Base-by-base conservation (phyloP, 2,888 invertebrate genomes). In the Harpalus rufipes region DNA sequence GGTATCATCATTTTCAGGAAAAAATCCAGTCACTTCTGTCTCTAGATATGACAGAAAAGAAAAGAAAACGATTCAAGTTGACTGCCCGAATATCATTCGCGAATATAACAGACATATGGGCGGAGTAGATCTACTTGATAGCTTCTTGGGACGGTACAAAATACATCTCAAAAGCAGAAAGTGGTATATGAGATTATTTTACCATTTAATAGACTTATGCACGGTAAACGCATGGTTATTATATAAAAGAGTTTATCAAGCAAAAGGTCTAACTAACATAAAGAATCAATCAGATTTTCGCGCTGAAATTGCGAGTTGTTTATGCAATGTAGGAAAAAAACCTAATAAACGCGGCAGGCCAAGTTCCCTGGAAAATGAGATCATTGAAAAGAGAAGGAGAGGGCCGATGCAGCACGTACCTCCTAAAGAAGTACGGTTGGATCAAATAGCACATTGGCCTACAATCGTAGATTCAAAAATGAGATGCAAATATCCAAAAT, bases 31-130 rank as follows among this genome's bases (percentile, higher is more conserved):
- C 10, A 44, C 44, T 44, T 10, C 44, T 44, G 44, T 44, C 10
- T 44, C 44, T 74, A 61, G 86, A 8, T 87, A 51, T 32, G 87
- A 87, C 78, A 86, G 84, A 59, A 86, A 85, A 41, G 39, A 82
- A 65, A 87, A 87, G 14, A 32, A 59, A 32, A 59, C 78, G 10
- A 82, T 86, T 1, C 21, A 84, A 10, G 63, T 87, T 5, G 74
- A 85, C 14, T 86, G 86, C 44, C 86, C 86, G 0, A 84, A 21
- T 16, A 32, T 86, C 7, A 78, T 86, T 8, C 21, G 25, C 58
- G 86, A 86, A 61, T 87, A 88, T 58, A 87, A 87, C 65, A 41
- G 39, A 10, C 86, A 87, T 51, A 87, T 88, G 87, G 86, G 87
- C 8, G 87, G 87, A 1, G 86, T 86, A 8, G 86, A 85, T 56